phyloP scores from a whole-genome alignment of 2,113 vertebrate species.

The Oncorhynchus tshawytscha region DNA sequence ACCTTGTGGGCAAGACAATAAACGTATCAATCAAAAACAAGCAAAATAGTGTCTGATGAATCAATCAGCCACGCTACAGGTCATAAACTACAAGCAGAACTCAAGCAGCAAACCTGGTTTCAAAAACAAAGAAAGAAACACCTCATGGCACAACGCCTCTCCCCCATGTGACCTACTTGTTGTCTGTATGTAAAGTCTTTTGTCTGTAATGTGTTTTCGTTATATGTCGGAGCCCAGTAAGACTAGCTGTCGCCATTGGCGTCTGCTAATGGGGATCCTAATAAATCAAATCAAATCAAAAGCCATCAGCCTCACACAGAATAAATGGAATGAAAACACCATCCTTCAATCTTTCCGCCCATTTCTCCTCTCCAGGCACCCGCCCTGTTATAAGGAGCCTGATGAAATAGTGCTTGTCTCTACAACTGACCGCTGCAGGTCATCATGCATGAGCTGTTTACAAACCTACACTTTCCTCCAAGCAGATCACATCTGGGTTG shows the following conservation, averaged over 20 bases:
- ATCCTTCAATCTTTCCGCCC: slow-evolving; percentile 29
- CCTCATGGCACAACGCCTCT: no score
- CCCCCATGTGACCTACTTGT: no score
- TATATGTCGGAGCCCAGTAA: no score
- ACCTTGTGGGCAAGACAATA: background rate
- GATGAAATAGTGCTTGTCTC: background rate
- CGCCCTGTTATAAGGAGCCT: background rate
- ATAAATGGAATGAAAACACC: slow-evolving; percentile 29
- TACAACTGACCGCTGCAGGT: background rate
- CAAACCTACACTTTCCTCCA: background rate
- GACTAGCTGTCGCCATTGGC: no score
- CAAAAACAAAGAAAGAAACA: no score
- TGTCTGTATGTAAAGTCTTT: no score
- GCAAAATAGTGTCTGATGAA: background rate
- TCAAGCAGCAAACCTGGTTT: background rate
- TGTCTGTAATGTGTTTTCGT: no score
- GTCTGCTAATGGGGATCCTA: no score
- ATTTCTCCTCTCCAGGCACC: slow-evolving; percentile 1
- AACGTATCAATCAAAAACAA: background rate
- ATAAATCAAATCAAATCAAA: no score
- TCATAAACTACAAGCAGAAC: background rate
- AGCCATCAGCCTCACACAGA: background rate
- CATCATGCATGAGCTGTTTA: background rate
- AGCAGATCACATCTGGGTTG: background rate
- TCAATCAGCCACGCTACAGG: background rate